Base-by-base conservation (phyloP, 2,113 vertebrate species). In the Connochaetes taurinus region DNA sequence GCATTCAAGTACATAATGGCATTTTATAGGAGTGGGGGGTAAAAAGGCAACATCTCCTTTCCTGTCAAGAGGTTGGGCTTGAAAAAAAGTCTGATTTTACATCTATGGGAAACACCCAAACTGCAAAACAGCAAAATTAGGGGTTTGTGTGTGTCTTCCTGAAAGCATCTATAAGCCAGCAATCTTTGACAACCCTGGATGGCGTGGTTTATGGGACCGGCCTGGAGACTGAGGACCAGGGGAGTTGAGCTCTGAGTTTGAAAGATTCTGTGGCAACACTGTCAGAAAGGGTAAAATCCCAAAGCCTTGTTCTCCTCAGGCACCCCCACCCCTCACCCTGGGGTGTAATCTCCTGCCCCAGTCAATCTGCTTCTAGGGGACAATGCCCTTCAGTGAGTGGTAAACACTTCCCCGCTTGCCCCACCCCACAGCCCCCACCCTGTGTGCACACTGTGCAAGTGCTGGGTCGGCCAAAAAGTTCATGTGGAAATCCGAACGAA, bases 401-500 rank as follows among this genome's bases (percentile, higher is more conserved):
- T 40, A 10, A 21, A 17, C 16, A 5, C 4, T 67, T 36, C n/a
- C 64, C 64, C 4, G 7, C 64, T 4, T 62, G 58, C n/a, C n/a
- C 19, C n/a, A 2, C 4, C 4, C 19, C 43, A 43, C 43, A 43
- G 43, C 43, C 43, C 19, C 9, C 2, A 23, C 17, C n/a, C 14
- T 3, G 7, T 0, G 5, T 19, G 3, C 40, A 4, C 17, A 6
- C 25, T 16, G 7, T 27, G 12, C 31, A 33, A 14, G 23, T 17
- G 29, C 14, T 43, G 23, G 71, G 23, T 43, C 0, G 1, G 12
- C 23, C 71, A 27, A 13, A 14, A 76, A 76, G 36, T 7, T 2
- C 2, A 2, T 14, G 36, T 43, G 71, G 36, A 7, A 43, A 25
- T 7, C 71, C 0, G 0, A 25, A 25, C 0, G 0, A 43, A 74